These are phyloP conservation scores for Hypsibius dujardini DNA, from an alignment of 1,140 invertebrate genomes.

Conservation along the genomic window DNA sequence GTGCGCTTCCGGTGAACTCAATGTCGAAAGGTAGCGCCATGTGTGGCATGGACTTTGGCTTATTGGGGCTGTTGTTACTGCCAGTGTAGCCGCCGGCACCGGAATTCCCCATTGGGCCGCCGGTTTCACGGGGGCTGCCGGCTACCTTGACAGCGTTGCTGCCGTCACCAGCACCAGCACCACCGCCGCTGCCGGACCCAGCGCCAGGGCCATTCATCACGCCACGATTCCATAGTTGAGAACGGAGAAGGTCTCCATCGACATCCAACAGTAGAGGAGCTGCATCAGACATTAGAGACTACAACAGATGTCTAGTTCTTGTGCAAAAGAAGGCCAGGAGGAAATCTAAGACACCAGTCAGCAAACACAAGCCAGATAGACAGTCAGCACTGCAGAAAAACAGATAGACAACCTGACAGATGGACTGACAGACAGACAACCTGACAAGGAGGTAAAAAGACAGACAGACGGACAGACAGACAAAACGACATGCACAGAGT, in stretches of 20 bases:
- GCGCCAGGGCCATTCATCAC: background rate
- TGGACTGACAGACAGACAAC: no score
- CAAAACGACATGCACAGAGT: no score
- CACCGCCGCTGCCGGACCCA: background rate
- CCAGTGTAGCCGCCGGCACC: background rate
- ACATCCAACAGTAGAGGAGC: conserved; percentile 13
- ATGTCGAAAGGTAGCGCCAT: background rate
- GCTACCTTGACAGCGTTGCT: background rate
- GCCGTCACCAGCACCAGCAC: background rate
- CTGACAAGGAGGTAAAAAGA: no score
- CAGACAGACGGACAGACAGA: no score
- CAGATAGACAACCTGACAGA: no score
- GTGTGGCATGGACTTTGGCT: background rate
- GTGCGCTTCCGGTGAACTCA: background rate
- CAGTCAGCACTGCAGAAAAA: no score
- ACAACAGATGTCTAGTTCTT: no score
- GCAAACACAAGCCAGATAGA: no score
- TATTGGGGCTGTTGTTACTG: background rate
- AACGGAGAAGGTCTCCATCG: conserved; percentile 12
- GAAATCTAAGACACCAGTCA: no score
- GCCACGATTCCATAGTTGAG: conserved; percentile 1
- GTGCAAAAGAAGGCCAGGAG: no score
- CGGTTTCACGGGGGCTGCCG: background rate
- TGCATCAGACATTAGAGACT: background rate
- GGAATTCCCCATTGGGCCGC: background rate